Evolutionary conservation across 2,888 invertebrate genomes (phyloP), one percentile per base, ranked within the genome.

Genomic region (Leuctra nigra): DNA sequence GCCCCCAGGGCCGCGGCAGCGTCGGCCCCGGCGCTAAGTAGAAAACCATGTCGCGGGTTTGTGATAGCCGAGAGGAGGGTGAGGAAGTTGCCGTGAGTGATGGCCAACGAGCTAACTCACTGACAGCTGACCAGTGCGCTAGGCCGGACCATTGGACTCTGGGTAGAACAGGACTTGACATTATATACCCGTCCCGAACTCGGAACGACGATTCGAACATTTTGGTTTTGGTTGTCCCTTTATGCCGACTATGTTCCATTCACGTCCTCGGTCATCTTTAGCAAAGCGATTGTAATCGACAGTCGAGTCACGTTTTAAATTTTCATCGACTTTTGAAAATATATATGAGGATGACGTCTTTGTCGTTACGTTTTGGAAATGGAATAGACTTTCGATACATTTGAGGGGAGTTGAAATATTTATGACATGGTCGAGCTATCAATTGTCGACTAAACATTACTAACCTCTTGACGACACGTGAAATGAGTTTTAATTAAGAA

Each of bases 31-130:
- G 69, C 69, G 68, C 72, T 73, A 73, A 73, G 73, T 73, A 73
- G 70, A 73, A 73, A 73, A 73, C 69, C 73, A 68, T 73, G 73
- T 73, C 71, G 70, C 67, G 70, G 72, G 69, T 69, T 57, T 50
- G 58, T 55, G 53, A 57, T 53, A 57, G 59, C 46, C 53, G 54
- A 18, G 16, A 53, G 56, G 54, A 18, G 63, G 66, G 68, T 68
- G 67, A 67, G 68, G 65, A 9, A 20, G 25, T 2, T 3, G 29
- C 16, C 16, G 70, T 72, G 73, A 73, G 72, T 72, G 73, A 73
- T 72, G 72, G 71, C 66, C 71, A 71, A 72, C 72, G 70, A 70
- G 70, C 70, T 71, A 71, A 70, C 72, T 68, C 59, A 56, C 52
- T 59, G 59, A 59, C 59, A 59, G 59, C 59, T 59, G 59, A 59